Base-by-base conservation (phyloP, 2,888 invertebrate species). In the Idaea aversata region DNA sequence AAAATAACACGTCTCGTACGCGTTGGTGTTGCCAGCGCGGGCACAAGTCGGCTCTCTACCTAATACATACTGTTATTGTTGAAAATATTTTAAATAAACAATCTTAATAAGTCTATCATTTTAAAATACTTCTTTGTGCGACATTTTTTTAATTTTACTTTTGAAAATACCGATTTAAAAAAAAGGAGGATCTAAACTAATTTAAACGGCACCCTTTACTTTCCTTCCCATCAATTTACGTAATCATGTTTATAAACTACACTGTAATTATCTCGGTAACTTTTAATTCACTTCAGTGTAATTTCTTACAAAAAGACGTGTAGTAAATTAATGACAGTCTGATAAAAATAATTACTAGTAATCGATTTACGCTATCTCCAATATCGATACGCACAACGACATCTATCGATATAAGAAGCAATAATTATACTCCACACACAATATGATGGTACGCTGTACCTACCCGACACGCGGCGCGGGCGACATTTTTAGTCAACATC, bases 1-100 rank as follows among this genome's bases (percentile, higher is more conserved):
- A 87, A 91, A 90, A 90, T 91, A 89, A 87, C 86, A 82, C 78
- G 78, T 80, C 78, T 77, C 73, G 63, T 70, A 68, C 68, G 64
- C 57, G 66, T 65, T 70, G 75, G 73, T 75, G 70, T 72, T 64
- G 38, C 35, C 34, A 13, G 1, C 3, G 16, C 4, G 34, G 16
- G 10, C 25, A 34, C 59, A 59, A 61, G 64, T 38, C 4, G 62
- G n/a, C 15, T 1, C 16, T n/a, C 6, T 10, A 15, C 4, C 5
- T 7, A 13, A 47, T 47, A 7, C 13, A 47, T 36, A 5, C 10
- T 36, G 5, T 10, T 36, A 25, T 25, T 25, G 25, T 25, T 25
- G 25, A 25, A 25, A 25, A 25, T 25, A 25, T 25, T 25, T 25
- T 25, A 3, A 25, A 25, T 25, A 25, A 25, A 25, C 36, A 36